Base-by-base conservation (phyloP, 2,888 invertebrate genomes). In the Zaprionus bogoriensis region DNA sequence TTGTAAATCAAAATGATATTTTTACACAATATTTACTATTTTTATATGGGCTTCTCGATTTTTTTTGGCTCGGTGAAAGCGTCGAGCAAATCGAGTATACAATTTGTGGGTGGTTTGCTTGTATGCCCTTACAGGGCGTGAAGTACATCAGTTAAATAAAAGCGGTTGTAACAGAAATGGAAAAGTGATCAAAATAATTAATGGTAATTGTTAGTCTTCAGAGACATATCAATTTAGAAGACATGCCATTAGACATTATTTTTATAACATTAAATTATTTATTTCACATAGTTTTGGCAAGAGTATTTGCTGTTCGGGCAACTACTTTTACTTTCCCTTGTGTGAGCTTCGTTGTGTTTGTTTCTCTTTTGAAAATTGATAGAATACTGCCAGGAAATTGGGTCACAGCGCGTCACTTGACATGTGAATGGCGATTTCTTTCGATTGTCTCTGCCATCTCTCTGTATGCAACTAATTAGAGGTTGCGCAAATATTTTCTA, bases 391-490 rank as follows among this genome's bases (percentile, higher is more conserved):
- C 23, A 36, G 20, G 60, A 73, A 83, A 66, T 54, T 83, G 62
- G 84, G 78, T 83, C 80, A 79, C 39, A 51, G 44, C 47, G 52
- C 58, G 38, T 27, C 79, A 78, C 77, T 79, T 76, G 80, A 73
- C 63, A 70, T 67, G 55, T 52, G 61, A 60, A 48, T 71, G 44
- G 38, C 32, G 60, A 52, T 58, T 32, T 55, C 20, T 20, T 20
- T 50, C 60, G 38, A 25, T 47, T 47, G 45, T 60, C 22, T 55
- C 28, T 48, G 44, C 25, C 45, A 54, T 60, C 57, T 64, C 62
- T 65, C 61, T 63, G 66, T 71, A 77, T 60, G 58, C 54, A 67
- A 67, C 53, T 79, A 82, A 82, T 78, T 78, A 71, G 53, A 77
- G 54, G 46, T 68, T 71, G 67, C 59, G 61, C 65, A 70, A 74